A percentile compares a stretch with the other conserved stretches of the same genome.
These are phyloP conservation scores for Propithecus coquereli DNA, from an alignment of 2,113 vertebrate genomes.

Conservation along the genomic window DNA sequence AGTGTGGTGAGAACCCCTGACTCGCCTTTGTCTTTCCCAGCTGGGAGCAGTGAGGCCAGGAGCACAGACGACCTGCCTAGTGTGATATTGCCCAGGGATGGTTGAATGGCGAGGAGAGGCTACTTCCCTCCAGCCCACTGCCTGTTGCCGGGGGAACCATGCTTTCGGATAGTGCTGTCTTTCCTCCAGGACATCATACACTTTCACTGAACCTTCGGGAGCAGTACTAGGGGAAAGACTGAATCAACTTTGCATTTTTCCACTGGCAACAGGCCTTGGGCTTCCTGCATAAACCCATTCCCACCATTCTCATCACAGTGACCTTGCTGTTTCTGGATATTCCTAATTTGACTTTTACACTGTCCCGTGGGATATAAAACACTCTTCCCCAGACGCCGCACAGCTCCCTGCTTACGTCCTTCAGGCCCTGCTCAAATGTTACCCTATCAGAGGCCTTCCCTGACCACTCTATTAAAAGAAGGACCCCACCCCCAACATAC, in stretches of 20 bases:
- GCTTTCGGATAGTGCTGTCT: background rate
- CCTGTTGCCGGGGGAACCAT: background rate
- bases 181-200: background rate
- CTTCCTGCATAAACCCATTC: background rate
- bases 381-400: background rate
- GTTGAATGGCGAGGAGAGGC: background rate
- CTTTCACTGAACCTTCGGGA: background rate
- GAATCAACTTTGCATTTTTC: background rate
- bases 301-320: background rate
- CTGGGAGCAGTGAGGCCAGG: background rate
- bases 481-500: background rate
- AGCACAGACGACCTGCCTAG: background rate
- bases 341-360: background rate
- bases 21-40: background rate
- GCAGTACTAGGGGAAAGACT: background rate
- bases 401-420: background rate
- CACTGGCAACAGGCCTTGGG: background rate
- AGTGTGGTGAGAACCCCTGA: background rate
- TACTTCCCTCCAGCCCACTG: background rate
- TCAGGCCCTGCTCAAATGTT: background rate
- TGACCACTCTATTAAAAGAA: background rate
- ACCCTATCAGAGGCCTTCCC: background rate
- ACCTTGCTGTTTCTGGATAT: background rate
- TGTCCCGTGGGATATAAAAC: background rate
- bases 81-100: background rate